Evolutionary conservation across 2,113 vertebrate genomes (phyloP).

Genomic region (Regulus satrapa): DNA sequence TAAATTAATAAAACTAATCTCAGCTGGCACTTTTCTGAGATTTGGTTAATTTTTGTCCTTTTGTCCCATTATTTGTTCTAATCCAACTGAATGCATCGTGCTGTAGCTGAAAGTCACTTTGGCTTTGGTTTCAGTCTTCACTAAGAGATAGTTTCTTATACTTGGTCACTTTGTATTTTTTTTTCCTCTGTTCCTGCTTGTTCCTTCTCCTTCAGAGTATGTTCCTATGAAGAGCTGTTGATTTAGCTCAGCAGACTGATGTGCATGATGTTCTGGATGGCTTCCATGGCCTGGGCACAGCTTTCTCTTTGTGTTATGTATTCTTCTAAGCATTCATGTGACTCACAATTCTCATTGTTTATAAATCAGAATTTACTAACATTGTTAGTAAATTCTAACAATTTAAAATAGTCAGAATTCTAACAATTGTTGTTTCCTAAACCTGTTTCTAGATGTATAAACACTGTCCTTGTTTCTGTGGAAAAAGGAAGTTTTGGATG

Average conservation of each 20-base stretch:
- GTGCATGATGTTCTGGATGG: not conserved
- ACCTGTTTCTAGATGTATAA: not conserved
- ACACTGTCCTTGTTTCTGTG: not conserved
- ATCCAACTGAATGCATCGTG: not conserved
- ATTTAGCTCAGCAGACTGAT: not conserved
- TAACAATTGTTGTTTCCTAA: not conserved
- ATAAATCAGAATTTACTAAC: too few species aligned
- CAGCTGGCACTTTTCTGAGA: not conserved
- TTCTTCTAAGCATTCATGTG: not conserved
- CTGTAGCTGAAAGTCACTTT: not conserved
- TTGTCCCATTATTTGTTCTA: not conserved
- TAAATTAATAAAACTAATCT: not conserved
- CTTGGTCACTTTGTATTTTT: not conserved
- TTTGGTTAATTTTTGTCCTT: not conserved
- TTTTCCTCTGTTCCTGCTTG: not conserved
- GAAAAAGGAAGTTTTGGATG: not conserved
- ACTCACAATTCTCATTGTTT: not conserved
- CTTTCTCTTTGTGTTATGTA: not conserved
- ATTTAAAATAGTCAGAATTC: too few species aligned
- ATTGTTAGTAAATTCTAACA: too few species aligned
- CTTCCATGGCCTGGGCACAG: not conserved
- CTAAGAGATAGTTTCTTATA: not conserved
- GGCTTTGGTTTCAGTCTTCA: not conserved
- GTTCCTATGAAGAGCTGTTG: not conserved
- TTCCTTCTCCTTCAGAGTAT: not conserved